Evolutionary conservation across 2,797 vertebrate species (phyloP).

Genomic region (Rhabdomys pumilio): DNA sequence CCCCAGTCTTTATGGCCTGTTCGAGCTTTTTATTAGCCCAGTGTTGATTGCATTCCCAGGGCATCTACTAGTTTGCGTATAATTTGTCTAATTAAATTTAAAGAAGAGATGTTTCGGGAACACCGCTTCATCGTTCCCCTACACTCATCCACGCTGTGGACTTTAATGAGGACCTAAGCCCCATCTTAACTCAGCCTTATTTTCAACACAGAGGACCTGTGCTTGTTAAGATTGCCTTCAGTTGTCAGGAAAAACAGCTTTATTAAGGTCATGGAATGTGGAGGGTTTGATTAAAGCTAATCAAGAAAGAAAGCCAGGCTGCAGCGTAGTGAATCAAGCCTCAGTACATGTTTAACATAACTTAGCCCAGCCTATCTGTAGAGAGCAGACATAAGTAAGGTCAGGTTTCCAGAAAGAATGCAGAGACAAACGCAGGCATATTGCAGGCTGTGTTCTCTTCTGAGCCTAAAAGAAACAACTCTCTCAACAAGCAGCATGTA

Average conservation of each 20-base stretch:
- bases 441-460: conserved; percentile 21
- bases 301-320: conserved; percentile 87
- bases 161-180: conserved; percentile 90
- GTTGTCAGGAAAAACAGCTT: conserved; percentile 90
- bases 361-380: conserved; percentile 84
- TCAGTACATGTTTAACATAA: conserved; percentile 85
- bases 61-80: conserved; percentile 85
- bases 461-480: conserved; percentile 37
- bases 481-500: conserved; percentile 57
- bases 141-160: conserved; percentile 87
- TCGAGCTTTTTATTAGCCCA: conserved; percentile 81
- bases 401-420: conserved; percentile 87
- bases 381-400: conserved; percentile 86
- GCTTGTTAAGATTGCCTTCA: conserved; percentile 89
- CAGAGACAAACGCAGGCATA: conserved; percentile 20
- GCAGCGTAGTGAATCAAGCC: conserved; percentile 78
- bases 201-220: conserved; percentile 89
- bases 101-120: conserved; percentile 88
- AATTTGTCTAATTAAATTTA: conserved; percentile 91
- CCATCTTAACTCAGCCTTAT: conserved; percentile 89
- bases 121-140: conserved; percentile 87
- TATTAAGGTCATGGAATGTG: conserved; percentile 88
- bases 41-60: conserved; percentile 87
- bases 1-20: conserved; percentile 68
- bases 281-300: conserved; percentile 89